phyloP scores from a whole-genome alignment of 2,888 invertebrate species.

The Gandaritis pyraliata region DNA sequence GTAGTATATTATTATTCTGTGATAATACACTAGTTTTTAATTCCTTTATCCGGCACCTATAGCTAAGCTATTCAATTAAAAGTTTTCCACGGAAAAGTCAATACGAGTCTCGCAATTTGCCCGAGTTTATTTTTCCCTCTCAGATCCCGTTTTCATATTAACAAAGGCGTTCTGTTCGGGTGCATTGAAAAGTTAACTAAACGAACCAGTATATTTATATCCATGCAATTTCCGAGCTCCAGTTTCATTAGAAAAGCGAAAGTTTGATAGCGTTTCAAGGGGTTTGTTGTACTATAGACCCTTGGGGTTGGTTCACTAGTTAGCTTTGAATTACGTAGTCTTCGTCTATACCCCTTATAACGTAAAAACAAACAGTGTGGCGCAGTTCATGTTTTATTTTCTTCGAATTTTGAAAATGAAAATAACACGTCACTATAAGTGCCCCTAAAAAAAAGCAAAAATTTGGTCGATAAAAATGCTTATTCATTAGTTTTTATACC shows the following conservation, averaged over 20 bases:
- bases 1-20: too few species aligned
- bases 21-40: too few species aligned
- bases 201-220: constrained; percentile 71
- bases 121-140: constrained; percentile 59
- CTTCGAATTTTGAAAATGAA: too few species aligned
- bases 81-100: constrained; percentile 31
- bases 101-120: constrained; percentile 51
- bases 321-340: too few species aligned
- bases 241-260: constrained; percentile 71
- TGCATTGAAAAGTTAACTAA: constrained; percentile 71
- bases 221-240: constrained; percentile 70
- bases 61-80: constrained; percentile 33
- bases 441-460: too few species aligned
- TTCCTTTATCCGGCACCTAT: neutral
- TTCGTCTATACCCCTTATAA: too few species aligned
- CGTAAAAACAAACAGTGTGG: too few species aligned
- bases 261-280: constrained; percentile 61
- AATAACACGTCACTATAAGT: too few species aligned
- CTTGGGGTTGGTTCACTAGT: neutral
- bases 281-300: constrained; percentile 16
- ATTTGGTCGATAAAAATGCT: too few species aligned
- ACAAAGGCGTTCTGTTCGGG: constrained; percentile 70
- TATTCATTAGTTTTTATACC: too few species aligned
- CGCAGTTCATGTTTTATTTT: too few species aligned
- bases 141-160: constrained; percentile 67